phyloP scores from a whole-genome alignment of 2,888 invertebrate genomes.

The Portevinia maculata region DNA sequence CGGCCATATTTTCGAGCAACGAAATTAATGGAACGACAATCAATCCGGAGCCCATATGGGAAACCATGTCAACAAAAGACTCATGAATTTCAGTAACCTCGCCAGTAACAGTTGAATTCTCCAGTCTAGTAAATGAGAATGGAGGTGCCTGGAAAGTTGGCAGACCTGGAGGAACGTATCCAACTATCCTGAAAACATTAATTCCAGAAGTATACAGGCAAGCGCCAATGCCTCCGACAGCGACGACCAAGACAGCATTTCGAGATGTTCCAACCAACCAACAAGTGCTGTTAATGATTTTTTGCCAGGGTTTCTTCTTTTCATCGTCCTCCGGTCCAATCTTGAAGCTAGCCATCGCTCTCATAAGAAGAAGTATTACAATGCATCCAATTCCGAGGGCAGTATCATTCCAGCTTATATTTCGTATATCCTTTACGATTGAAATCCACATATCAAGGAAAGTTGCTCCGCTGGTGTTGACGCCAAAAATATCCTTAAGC shows the following conservation, averaged over 20 bases:
- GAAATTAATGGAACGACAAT: conserved; percentile 94
- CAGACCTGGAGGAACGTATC: conserved; percentile 89
- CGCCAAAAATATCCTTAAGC: conserved; percentile 91
- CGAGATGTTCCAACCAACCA: conserved; percentile 92
- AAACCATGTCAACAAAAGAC: conserved; percentile 88
- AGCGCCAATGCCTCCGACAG: conserved; percentile 87
- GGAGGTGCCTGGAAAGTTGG: conserved; percentile 87
- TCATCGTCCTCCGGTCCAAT: conserved; percentile 85
- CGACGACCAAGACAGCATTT: conserved; percentile 92
- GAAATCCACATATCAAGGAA: conserved; percentile 92
- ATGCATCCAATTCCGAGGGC: conserved; percentile 90
- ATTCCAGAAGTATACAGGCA: conserved; percentile 85
- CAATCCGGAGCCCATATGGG: conserved; percentile 92
- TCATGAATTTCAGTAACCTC: conserved; percentile 77
- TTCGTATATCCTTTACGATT: conserved; percentile 87
- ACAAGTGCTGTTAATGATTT: conserved; percentile 86
- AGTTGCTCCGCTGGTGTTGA: conserved; percentile 88
- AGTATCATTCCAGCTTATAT: conserved; percentile 89
- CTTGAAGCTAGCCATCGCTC: conserved; percentile 88
- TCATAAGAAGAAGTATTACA: conserved; percentile 88
- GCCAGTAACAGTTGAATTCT: conserved; percentile 84
- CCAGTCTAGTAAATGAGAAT: conserved; percentile 85
- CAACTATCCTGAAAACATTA: conserved; percentile 86
- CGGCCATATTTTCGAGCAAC: conserved; percentile 94
- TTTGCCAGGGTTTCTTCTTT: conserved; percentile 84